A percentile compares a stretch with the other conserved stretches of the same genome.
These are phyloP conservation scores for Metopolophium dirhodum DNA, from an alignment of 1,140 invertebrate genomes.

Conservation along the genomic window DNA sequence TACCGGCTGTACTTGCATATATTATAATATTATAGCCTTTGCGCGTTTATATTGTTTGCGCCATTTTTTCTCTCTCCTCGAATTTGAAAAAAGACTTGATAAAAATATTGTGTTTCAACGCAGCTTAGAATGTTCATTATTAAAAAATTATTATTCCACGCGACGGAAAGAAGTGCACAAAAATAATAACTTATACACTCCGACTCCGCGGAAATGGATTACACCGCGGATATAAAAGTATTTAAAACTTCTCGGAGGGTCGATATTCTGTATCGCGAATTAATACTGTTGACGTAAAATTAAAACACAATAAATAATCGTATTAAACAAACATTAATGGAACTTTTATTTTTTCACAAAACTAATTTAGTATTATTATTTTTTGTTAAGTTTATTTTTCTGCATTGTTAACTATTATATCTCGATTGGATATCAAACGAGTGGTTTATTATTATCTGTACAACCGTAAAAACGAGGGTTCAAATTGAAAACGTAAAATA, in stretches of 20 bases:
- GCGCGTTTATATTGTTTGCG: neutral
- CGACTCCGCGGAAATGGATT: neutral
- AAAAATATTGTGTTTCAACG: neutral
- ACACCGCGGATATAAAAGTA: neutral
- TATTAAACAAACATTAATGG: neutral
- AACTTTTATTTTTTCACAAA: neutral
- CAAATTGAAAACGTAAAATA: neutral
- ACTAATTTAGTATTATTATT: neutral
- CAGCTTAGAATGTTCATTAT: neutral
- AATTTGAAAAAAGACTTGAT: neutral
- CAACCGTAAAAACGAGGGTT: constrained; percentile 1
- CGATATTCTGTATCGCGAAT: neutral
- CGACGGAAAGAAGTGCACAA: neutral
- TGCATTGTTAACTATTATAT: neutral
- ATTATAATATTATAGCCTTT: neutral
- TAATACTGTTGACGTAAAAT: constrained; percentile 9
- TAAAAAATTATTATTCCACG: neutral
- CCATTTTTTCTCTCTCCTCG: neutral
- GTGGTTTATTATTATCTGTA: neutral
- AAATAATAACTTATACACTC: constrained; percentile 2
- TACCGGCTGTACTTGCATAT: neutral
- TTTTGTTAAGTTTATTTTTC: constrained; percentile 28
- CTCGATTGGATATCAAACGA: neutral
- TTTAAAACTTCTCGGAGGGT: neutral
- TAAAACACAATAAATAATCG: constrained; percentile 30